These are phyloP conservation scores for Scaptomyza cyrtandrae DNA, from an alignment of 2,888 invertebrate species.

Conservation along the genomic window DNA sequence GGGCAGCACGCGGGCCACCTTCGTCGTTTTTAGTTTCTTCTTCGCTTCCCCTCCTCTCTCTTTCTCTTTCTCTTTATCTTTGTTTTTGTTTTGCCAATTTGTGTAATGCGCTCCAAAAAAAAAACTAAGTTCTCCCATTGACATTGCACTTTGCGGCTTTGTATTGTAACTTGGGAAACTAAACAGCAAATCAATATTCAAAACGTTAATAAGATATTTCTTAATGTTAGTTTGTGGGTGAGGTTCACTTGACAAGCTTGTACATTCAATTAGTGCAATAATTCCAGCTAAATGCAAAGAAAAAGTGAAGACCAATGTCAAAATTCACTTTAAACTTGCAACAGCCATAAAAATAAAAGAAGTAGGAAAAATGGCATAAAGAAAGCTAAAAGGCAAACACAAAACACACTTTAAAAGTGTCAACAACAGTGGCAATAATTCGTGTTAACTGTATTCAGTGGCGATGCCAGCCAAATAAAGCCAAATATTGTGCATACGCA, in stretches of 20 bases:
- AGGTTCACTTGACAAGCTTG: too few species aligned
- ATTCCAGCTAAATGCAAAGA: background rate
- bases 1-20: slow-evolving; percentile 34
- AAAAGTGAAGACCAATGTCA: background rate
- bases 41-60: background rate
- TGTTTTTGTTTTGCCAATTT: slow-evolving; percentile 25
- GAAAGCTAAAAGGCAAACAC: background rate
- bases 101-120: too few species aligned
- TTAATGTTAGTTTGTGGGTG: too few species aligned
- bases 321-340: too few species aligned
- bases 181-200: too few species aligned
- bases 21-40: slow-evolving; percentile 10
- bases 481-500: slow-evolving; percentile 50
- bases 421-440: slow-evolving; percentile 13
- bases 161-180: background rate
- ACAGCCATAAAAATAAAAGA: background rate
- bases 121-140: slow-evolving; percentile 23
- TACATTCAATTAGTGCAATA: too few species aligned
- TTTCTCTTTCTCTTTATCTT: background rate
- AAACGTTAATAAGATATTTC: too few species aligned
- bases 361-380: too few species aligned
- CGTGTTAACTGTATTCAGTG: slow-evolving; percentile 12
- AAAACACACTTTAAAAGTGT: slow-evolving; percentile 4
- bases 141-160: slow-evolving; percentile 42
- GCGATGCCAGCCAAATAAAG: background rate